phyloP scores from a whole-genome alignment of 2,888 invertebrate genomes.

The Luperina testacea region DNA sequence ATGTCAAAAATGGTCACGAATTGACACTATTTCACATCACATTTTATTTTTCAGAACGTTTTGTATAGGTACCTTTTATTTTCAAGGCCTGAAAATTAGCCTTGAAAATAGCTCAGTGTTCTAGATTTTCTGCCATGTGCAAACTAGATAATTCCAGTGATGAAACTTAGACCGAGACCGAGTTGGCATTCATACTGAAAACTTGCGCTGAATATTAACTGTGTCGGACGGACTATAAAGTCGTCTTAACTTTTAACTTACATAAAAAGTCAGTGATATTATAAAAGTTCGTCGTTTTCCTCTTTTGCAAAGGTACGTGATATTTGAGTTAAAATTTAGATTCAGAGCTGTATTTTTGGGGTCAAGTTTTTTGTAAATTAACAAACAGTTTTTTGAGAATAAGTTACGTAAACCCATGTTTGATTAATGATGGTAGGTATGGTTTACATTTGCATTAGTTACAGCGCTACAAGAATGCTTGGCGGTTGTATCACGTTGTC shows the following conservation, averaged over 20 bases:
- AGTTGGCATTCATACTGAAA: slow-evolving; percentile 14
- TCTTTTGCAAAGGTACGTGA: slow-evolving; percentile 7
- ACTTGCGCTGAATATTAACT: slow-evolving; percentile 41
- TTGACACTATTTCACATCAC: neutral
- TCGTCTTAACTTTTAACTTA: slow-evolving; percentile 4
- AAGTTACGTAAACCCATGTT: neutral
- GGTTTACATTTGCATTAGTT: neutral
- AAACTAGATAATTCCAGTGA: neutral
- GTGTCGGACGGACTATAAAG: neutral
- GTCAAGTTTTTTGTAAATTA: neutral
- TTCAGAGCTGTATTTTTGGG: too few species aligned
- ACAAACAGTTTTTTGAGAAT: neutral
- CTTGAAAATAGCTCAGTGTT: neutral
- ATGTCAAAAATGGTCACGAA: neutral
- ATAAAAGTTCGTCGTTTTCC: neutral
- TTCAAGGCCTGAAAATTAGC: neutral
- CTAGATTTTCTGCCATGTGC: neutral
- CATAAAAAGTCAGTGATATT: neutral
- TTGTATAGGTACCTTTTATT: neutral
- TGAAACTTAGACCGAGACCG: neutral
- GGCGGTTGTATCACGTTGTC: neutral
- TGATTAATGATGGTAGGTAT: neutral
- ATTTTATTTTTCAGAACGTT: neutral
- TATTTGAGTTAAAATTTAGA: neutral
- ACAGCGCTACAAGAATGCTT: neutral